Evolutionary conservation across 2,797 vertebrate genomes (phyloP), one percentile per base, ranked within the genome.

Genomic region (Neomorphus geoffroyi): DNA sequence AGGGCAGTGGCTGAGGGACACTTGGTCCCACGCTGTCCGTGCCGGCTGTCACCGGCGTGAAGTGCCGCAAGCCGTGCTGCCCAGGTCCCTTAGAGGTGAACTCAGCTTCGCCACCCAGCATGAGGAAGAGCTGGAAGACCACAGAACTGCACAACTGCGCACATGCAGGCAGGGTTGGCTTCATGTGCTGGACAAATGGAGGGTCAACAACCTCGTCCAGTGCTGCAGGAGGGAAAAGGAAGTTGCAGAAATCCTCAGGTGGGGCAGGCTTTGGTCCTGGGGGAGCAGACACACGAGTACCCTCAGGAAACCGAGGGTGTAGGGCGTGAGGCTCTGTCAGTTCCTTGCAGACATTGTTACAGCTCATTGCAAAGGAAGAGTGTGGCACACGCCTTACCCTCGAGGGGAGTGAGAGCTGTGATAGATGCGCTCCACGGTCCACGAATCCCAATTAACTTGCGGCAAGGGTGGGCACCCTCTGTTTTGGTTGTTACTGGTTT

Each of bases 121-220:
- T 0, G 3, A 24, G 45, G 54, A 64, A 18, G 32, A 57, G 45
- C 35, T 69, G n/a, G 11, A 78, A 19, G 2, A n/a, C 7, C 39
- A 51, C 61, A 2, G 11, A n/a, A n/a, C n/a, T n/a, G 3, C 11
- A 1, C 2, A 11, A 37, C 10, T 39, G 1, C 10, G 10, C 28
- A 2, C 23, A 23, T 8, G 7, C 14, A 18, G n/a, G n/a, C 7
- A 35, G 60, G 23, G 8, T 48, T 48, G 67, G 35, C 17, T 46
- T 37, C 77, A 10, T 10, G 0, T 2, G 14, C 4, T 7, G 41
- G 66, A 32, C 26, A 30, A 37, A 41, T 0, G 0, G 4, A 62
- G 11, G 13, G 2, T 43, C 35, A 9, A 3, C 35, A 9, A 3
- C 35, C 22, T 14, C 21, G 4, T 9, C 75, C 57, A 18, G 28